These are phyloP conservation scores for Charanyca ferruginea DNA, from an alignment of 2,888 invertebrate species.

Conservation along the genomic window DNA sequence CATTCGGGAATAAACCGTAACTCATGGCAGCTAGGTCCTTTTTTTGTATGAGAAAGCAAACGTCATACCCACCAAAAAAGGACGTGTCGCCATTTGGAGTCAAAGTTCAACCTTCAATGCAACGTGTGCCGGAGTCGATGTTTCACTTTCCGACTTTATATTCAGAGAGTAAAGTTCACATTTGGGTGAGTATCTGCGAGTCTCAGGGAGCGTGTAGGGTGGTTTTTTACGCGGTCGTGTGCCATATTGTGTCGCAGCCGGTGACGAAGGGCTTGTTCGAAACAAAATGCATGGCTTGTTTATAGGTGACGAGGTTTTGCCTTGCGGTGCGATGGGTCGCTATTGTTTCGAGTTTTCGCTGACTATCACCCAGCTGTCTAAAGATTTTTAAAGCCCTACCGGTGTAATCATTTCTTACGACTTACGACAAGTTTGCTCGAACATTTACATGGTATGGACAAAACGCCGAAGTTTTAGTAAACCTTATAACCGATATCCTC, in stretches of 20 bases:
- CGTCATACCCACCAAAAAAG: slow-evolving; percentile 70
- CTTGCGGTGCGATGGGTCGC: slow-evolving; percentile 61
- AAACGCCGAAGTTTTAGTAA: background rate
- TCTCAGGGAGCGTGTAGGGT: slow-evolving; percentile 63
- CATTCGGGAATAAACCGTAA: slow-evolving; percentile 66
- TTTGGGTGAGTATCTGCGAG: slow-evolving; percentile 59
- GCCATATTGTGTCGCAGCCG: slow-evolving; percentile 75
- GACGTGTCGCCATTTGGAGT: slow-evolving; percentile 74
- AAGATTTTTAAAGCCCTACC: slow-evolving; percentile 33
- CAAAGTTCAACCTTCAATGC: slow-evolving; percentile 83
- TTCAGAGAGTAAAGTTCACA: slow-evolving; percentile 68
- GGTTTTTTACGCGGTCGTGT: slow-evolving; percentile 78
- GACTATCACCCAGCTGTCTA: slow-evolving; percentile 51
- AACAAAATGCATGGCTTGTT: slow-evolving; percentile 75
- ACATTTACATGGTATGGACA: background rate
- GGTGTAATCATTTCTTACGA: slow-evolving; percentile 8
- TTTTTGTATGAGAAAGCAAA: slow-evolving; percentile 63
- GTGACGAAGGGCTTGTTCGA: slow-evolving; percentile 68
- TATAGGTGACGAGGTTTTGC: slow-evolving; percentile 82
- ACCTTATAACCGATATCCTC: background rate
- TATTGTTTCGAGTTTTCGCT: slow-evolving; percentile 67
- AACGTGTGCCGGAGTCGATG: slow-evolving; percentile 59
- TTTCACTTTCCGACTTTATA: slow-evolving; percentile 65
- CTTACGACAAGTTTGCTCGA: background rate
- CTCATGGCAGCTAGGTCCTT: slow-evolving; percentile 51